Percentiles rank a stretch among this genome's conserved stretches.
These are phyloP conservation scores for Sandelia bainsii DNA, from an alignment of 2,797 vertebrate species.

Conservation along the genomic window DNA sequence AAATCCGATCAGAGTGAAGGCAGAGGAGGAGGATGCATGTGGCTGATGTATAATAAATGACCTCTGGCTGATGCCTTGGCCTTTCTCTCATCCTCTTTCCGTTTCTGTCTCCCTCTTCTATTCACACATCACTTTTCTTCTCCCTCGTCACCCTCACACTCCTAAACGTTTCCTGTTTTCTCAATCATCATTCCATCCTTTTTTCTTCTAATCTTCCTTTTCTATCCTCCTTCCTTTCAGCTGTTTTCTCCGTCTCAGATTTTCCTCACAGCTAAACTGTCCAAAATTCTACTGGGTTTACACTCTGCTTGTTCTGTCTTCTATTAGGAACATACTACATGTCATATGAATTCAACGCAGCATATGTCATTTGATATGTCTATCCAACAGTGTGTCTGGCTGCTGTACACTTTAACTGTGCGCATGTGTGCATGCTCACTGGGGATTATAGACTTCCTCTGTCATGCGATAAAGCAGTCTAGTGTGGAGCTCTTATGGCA, in stretches of 20 bases:
- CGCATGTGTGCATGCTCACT: slow-evolving; percentile 38
- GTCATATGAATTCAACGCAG: slow-evolving; percentile 20
- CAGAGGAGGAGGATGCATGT: slow-evolving; percentile 11
- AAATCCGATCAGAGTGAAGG: not conserved
- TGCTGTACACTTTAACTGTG: slow-evolving; percentile 3
- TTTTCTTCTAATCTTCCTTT: slow-evolving; percentile 34
- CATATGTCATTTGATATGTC: slow-evolving; percentile 29
- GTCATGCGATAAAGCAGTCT: slow-evolving; percentile 50
- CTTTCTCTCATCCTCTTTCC: slow-evolving; percentile 52
- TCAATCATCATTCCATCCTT: slow-evolving; percentile 58
- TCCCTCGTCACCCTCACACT: slow-evolving; percentile 2
- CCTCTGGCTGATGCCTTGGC: slow-evolving; percentile 59
- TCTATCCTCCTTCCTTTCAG: slow-evolving; percentile 16
- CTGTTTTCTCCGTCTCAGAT: slow-evolving; percentile 40
- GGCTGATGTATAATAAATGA: slow-evolving; percentile 80
- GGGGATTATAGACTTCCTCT: slow-evolving; percentile 54
- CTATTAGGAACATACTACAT: not conserved
- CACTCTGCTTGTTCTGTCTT: slow-evolving; percentile 7
- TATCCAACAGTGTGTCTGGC: slow-evolving; percentile 19
- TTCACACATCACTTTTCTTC: slow-evolving; percentile 4
- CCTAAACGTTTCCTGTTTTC: slow-evolving; percentile 39
- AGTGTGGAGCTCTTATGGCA: slow-evolving; percentile 8
- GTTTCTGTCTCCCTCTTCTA: not conserved
- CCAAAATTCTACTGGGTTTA: not conserved
- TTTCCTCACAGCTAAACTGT: slow-evolving; percentile 11